Evolutionary conservation across 2,797 vertebrate genomes (phyloP).

Genomic region (Borostomias antarcticus): DNA sequence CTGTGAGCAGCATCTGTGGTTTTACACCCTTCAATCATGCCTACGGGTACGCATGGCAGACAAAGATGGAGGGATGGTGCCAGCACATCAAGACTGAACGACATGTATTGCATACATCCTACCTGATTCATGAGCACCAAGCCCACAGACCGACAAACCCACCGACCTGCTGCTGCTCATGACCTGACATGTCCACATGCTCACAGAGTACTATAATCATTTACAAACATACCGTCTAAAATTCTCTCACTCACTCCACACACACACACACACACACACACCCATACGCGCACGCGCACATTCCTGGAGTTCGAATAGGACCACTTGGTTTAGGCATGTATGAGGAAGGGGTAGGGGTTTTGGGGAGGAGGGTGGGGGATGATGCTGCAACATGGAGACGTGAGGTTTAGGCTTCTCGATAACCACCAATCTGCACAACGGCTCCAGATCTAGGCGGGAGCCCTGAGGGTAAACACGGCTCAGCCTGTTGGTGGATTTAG

Average conservation of each 20-base stretch:
- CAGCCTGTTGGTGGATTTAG: background rate
- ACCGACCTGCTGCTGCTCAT: background rate
- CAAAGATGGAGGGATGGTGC: background rate
- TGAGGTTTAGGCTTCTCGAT: slow-evolving; percentile 12
- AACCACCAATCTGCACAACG: slow-evolving; percentile 16
- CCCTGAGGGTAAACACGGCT: slow-evolving; percentile 15
- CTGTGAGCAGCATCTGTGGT: background rate
- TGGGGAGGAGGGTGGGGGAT: background rate
- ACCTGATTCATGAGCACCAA: slow-evolving; percentile 2
- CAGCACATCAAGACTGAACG: slow-evolving; percentile 5
- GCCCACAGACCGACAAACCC: slow-evolving; percentile 9
- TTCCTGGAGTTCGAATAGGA: too few relatives aligned
- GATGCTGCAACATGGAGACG: slow-evolving; percentile 22
- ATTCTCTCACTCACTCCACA: slow-evolving; percentile 2
- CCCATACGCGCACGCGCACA: too few relatives aligned
- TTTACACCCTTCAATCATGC: background rate
- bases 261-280: slow-evolving; percentile 9
- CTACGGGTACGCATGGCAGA: background rate
- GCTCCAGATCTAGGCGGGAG: slow-evolving; percentile 19
- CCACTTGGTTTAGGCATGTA: background rate
- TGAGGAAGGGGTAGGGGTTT: too few relatives aligned
- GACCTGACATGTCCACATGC: slow-evolving; percentile 20
- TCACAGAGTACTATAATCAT: background rate
- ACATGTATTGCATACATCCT: slow-evolving; percentile 7
- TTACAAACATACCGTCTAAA: slow-evolving; percentile 1